phyloP scores from a whole-genome alignment of 1,140 invertebrate genomes.

The Caerostris extrusa region DNA sequence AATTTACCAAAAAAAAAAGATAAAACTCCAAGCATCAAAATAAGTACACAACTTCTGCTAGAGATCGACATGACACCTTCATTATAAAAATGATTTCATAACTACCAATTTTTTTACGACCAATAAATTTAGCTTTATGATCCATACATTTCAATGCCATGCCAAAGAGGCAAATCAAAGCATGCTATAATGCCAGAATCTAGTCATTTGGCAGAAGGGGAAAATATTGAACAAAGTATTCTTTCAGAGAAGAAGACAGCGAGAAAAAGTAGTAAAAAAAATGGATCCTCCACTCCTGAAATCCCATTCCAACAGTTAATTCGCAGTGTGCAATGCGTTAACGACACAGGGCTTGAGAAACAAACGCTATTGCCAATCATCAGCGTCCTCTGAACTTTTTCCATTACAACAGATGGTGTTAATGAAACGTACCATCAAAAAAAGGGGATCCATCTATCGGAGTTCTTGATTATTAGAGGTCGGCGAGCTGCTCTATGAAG shows the following conservation, averaged over 20 bases:
- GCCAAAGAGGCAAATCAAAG: not conserved
- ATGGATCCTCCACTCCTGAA: not conserved
- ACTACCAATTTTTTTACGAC: not conserved
- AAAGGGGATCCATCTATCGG: too few relatives aligned
- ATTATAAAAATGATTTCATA: not conserved
- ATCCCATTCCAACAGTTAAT: constrained; percentile 21
- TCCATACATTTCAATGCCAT: not conserved
- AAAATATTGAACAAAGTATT: not conserved
- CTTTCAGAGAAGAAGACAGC: not conserved
- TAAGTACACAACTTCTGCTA: too few relatives aligned
- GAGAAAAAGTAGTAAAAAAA: not conserved
- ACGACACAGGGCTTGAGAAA: not conserved
- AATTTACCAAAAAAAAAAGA: too few relatives aligned
- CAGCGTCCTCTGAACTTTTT: constrained; percentile 13
- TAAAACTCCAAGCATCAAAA: too few relatives aligned
- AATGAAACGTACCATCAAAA: too few relatives aligned
- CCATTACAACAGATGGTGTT: not conserved
- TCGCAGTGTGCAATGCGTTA: not conserved
- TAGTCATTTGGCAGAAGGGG: not conserved
- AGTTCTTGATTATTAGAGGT: too few relatives aligned
- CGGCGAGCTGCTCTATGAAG: too few relatives aligned
- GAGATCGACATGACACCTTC: not conserved
- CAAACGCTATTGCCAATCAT: constrained; percentile 28
- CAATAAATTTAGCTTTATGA: not conserved
- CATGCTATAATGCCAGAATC: not conserved